These are phyloP conservation scores for Onychomys leucogaster DNA, from an alignment of 2,797 vertebrate species.

Conservation along the genomic window DNA sequence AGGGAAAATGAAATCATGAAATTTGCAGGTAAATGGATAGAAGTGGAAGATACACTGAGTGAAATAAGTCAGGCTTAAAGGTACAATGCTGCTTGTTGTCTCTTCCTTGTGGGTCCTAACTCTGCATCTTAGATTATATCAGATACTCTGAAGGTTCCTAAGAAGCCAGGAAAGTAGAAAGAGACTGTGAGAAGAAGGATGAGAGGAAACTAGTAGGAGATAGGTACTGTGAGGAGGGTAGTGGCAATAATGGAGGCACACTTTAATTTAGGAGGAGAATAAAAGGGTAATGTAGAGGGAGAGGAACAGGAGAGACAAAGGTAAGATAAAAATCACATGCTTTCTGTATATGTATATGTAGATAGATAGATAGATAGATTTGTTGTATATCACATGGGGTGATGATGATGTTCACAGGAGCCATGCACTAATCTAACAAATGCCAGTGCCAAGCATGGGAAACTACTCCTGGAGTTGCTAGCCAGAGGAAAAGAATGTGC, in stretches of 20 bases:
- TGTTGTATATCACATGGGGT: background rate
- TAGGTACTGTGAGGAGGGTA: too few relatives aligned
- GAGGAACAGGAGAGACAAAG: too few relatives aligned
- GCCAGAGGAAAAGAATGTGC: background rate
- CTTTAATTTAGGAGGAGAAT: background rate
- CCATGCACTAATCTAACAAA: background rate
- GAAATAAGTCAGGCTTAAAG: too few relatives aligned
- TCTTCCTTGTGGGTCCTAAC: background rate
- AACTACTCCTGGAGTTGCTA: background rate
- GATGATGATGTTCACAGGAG: background rate
- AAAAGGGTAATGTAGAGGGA: background rate
- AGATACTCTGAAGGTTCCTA: background rate
- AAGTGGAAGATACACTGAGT: background rate
- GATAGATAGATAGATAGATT: too few relatives aligned
- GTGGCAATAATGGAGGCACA: too few relatives aligned
- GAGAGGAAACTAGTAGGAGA: background rate
- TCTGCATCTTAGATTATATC: background rate
- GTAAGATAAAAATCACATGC: background rate
- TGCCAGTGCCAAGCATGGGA: background rate
- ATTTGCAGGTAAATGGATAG: background rate
- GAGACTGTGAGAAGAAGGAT: background rate
- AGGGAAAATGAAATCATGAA: background rate
- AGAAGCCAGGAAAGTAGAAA: background rate
- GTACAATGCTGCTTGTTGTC: background rate
- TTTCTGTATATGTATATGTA: too few relatives aligned